Base-by-base conservation (phyloP, 2,888 invertebrate genomes). In the Chorisops tibialis region DNA sequence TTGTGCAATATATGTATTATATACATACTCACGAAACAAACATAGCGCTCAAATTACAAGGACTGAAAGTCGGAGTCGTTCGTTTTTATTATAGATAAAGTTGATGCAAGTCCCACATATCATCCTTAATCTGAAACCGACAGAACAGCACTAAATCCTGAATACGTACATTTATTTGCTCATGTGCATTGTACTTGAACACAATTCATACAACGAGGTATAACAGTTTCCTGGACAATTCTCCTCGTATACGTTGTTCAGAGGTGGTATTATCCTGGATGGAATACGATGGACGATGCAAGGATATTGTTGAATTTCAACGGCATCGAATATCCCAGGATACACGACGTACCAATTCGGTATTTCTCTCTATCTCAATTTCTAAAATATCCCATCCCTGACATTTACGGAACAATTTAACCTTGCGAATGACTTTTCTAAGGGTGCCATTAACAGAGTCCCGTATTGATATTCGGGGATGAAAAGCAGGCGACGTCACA, bases 401-500 rank as follows among this genome's bases (percentile, higher is more conserved):
- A 43, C 43, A 22, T 39, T 56, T 43, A 56, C n/a, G 45, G 56
- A 45, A 56, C 43, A 43, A 56, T 56, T 56, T 35, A 56, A 56
- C 56, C 56, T 56, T 45, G 56, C 43, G 56, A 56, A 43, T 18
- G 56, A 56, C 56, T 56, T 56, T 43, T 45, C 43, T 45, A 56
- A 56, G 56, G 56, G 21, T 56, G 56, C 45, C 43, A 56, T 56
- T 56, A 56, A 24, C 56, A 39, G 41, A 22, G 56, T 56, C 56
- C 30, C 43, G 45, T 18, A 56, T 56, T 56, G 56, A 56, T 56
- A 43, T 56, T 56, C 30, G 30, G 56, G 56, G 45, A 56, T 56
- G 56, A 56, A 56, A 56, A 56, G 56, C 56, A 56, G 43, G 41
- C 56, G 45, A 56, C 56, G 30, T 56, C 56, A 56, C 56, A 45